phyloP scores from a whole-genome alignment of 2,113 vertebrate genomes.

The Entomyzon cyanotis region DNA sequence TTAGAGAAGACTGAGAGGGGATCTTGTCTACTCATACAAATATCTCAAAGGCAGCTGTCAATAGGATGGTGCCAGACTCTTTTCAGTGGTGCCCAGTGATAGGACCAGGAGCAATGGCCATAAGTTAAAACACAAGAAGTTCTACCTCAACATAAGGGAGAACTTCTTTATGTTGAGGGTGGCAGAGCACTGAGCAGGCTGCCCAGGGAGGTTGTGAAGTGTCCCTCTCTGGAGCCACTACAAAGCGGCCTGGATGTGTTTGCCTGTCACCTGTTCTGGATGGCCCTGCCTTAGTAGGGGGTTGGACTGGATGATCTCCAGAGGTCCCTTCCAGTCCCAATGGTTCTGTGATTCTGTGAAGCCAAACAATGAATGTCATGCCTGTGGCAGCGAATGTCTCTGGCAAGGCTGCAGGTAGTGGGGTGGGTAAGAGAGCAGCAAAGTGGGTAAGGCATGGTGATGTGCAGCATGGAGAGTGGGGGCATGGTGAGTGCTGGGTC shows the following conservation, averaged over 20 bases:
- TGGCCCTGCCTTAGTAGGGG: background rate
- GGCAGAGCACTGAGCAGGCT: background rate
- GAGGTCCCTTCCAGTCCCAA: background rate
- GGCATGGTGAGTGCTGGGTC: rapidly evolving
- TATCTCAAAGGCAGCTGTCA: background rate
- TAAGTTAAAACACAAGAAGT: background rate
- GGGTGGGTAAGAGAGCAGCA: background rate
- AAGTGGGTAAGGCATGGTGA: background rate
- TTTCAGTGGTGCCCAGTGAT: rapidly evolving
- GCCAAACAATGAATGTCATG: background rate
- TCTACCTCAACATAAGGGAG: background rate
- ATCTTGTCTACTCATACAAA: background rate
- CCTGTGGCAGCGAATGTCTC: background rate
- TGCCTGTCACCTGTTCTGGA: background rate
- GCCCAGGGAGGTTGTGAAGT: background rate
- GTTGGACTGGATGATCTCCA: background rate
- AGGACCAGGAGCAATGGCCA: background rate
- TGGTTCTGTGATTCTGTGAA: background rate
- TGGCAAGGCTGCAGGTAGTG: background rate
- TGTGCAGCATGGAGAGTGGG: background rate
- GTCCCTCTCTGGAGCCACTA: background rate
- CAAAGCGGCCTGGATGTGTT: background rate
- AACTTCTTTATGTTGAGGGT: background rate
- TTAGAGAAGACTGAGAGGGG: background rate
- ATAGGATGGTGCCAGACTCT: background rate